Base-by-base conservation (phyloP, 2,113 vertebrate genomes). In the Pelecanus crispus region DNA sequence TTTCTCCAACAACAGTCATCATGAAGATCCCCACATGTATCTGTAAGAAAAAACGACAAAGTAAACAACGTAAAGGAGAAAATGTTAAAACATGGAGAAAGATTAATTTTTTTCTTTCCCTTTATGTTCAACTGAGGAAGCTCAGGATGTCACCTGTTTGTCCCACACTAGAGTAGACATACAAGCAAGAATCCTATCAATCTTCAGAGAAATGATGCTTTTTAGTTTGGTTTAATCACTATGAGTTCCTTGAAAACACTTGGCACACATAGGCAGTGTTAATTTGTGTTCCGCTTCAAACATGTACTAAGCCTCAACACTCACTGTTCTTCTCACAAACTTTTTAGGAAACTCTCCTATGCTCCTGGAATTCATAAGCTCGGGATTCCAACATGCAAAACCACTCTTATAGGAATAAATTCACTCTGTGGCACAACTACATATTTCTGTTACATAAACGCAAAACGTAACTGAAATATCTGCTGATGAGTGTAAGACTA, bases 1-100 rank as follows among this genome's bases (percentile, higher is more conserved):
- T 3, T 80, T 66, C 45, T 82, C 79, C 77, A 62, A 8, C 32
- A 78, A 17, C 10, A 86, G 26, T 19, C 40, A 78, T 49, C 4
- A 2, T 11, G 21, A 75, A 74, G 32, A 88, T 55, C 4, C 24
- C 50, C 4, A 0, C 0, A n/a, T n/a, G 0, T 10, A 93, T 9
- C 17, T 9, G 8, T 22, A 80, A 70, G 29, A 9, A 59, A 73
- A 90, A 95, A 22, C 8, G 8, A 53, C 0, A 1, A 58, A 36
- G 24, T 11, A 84, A 88, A 55, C 24, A 87, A 65, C 6, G 45
- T 3, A 19, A 87, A 81, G 20, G 16, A 77, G 32, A 83, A 81
- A 72, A 40, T 17, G 63, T 2, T 38, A 50, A 36, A 81, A 77
- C 10, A n/a, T 0, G 0, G 13, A 52, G 24, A 83, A 75, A 61